Evolutionary conservation across 2,797 vertebrate genomes (phyloP).

Genomic region (Knipowitschia caucasica): DNA sequence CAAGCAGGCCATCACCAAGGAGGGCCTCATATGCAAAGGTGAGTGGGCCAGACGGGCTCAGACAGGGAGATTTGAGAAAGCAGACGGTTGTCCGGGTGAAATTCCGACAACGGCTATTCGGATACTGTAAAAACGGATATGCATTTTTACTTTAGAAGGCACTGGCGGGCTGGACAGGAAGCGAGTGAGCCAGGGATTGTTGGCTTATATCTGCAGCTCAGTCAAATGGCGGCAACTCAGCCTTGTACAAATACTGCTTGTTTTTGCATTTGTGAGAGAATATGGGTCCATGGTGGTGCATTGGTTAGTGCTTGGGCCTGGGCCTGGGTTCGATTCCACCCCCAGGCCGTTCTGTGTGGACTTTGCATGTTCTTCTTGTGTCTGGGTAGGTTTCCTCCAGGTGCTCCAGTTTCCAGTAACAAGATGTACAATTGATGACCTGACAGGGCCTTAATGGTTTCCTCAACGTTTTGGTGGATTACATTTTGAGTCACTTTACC

Average conservation of each 20-base stretch:
- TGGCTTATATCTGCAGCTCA: constrained; percentile 4
- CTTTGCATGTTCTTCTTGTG: too few species aligned
- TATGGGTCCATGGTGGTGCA: not conserved
- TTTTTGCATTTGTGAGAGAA: not conserved
- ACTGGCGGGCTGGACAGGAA: not conserved
- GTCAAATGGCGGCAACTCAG: not conserved
- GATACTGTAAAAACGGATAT: constrained; percentile 2
- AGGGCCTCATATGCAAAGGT: constrained; percentile 93
- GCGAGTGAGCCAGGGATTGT: not conserved
- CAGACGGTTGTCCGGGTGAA: not conserved
- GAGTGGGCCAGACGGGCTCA: constrained; percentile 44
- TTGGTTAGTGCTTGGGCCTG: too few species aligned
- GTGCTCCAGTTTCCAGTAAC: too few species aligned
- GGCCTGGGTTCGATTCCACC: too few species aligned
- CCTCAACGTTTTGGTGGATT: too few species aligned
- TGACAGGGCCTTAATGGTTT: too few species aligned
- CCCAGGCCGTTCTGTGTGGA: too few species aligned
- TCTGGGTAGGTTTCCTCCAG: too few species aligned
- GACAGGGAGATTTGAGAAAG: constrained; percentile 3
- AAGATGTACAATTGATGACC: too few species aligned
- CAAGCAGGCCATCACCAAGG: constrained; percentile 90
- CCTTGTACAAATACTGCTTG: not conserved
- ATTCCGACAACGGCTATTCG: constrained; percentile 11
- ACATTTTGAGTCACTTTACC: too few species aligned
- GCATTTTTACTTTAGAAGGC: not conserved